Base-by-base conservation (phyloP, 1,140 invertebrate genomes). In the Reticulitermes speratus region DNA sequence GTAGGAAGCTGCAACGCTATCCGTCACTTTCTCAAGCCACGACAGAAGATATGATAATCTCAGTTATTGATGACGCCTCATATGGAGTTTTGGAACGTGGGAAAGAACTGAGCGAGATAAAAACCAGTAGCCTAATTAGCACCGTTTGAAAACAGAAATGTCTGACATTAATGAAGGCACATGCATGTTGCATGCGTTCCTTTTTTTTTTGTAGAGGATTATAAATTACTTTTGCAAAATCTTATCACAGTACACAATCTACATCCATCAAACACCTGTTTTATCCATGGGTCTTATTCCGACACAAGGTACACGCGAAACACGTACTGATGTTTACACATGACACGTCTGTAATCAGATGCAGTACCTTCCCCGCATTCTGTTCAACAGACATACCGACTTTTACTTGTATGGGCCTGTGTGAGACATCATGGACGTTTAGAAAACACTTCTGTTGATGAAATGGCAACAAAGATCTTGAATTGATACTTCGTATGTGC, bases 31-130 rank as follows among this genome's bases (percentile, higher is more conserved):
- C 52, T 55, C 52, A 16, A 55, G 52, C 52, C 52, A 55, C 19
- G 52, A 55, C n/a, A 75, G 65, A 75, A 25, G 65, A 75, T 75
- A 75, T 75, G 65, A 75, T 75, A 75, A 75, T 75, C 65, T 30
- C 25, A 75, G 14, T 30, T 75, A 75, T 30, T 30, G 65, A 75
- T 75, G 65, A 30, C 65, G n/a, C 65, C 65, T 30, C 65, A 8
- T 75, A 30, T 30, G 65, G 65, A 30, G n/a, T 75, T 75, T n/a
- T 75, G 14, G 65, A 75, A 75, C 65, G 65, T 75, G 65, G n/a
- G 65, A 75, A 75, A 25, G 65, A 25, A 21, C 19, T 55, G 52
- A 16, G 5, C 1, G 52, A 75, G n/a, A 75, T 30, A 75, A 75
- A 30, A 75, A 30, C 25, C 65, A 75, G 25, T 75, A 30, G 65